Evolutionary conservation across 2,113 vertebrate genomes (phyloP), one percentile per base, ranked within the genome.

Genomic region (Channa maculata): DNA sequence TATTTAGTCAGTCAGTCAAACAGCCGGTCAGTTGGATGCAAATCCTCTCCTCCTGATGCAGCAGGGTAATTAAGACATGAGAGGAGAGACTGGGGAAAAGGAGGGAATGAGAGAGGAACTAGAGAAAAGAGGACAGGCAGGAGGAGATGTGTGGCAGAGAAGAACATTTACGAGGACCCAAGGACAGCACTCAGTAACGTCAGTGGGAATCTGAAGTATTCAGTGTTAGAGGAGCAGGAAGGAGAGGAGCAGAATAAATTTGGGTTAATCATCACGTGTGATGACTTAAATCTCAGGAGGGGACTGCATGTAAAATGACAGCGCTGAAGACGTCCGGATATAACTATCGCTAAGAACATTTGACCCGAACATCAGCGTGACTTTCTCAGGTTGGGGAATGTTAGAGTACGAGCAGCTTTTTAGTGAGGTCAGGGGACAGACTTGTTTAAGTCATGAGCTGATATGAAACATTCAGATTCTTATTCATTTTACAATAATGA

Each of bases 251-350:
- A 41, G 39, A 70, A 75, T 59, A 37, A 37, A 84, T 84, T 48
- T 86, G 79, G 79, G 73, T 78, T 82, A 84, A 80, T 87, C 73
- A 71, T 77, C 77, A 66, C 41, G 64, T 53, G 74, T 61, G 64
- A 82, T 66, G 76, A 45, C 50, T 50, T 1, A 46, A 33, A 15
- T 83, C 68, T 76, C 77, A 11, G 9, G 79, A 68, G 75, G 24
- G 49, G 51, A 62, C 8, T 36, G 58, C 65, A 73, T 61, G 63
- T 52, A 72, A 63, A 79, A 80, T 69, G 80, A 61, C 33, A n/a
- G 65, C 6, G 48, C 53, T 60, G 66, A 63, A 71, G 70, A 69
- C 68, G 39, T 46, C 51, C 67, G 45, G 76, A 84, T 76, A 82
- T 77, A 86, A 83, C 66, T 46, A 49, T 10, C 60, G 68, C 58